Evolutionary conservation across 2,888 invertebrate species (phyloP).

Genomic region (Agelastica alni): DNA sequence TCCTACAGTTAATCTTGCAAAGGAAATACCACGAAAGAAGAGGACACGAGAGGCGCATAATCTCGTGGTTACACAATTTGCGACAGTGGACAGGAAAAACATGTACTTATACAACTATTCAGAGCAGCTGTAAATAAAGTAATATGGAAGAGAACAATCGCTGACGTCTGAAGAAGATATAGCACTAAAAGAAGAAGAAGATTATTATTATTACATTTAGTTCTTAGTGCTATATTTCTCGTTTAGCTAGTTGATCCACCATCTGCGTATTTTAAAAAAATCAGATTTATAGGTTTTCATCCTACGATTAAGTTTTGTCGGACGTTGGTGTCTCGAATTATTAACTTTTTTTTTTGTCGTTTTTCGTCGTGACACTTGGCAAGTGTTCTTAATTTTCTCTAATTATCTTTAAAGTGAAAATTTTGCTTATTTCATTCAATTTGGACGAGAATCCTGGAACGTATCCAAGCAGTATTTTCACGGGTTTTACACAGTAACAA

Average conservation of each 20-base stretch:
- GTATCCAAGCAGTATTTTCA: slow-evolving; percentile 8
- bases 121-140: neutral
- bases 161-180: neutral
- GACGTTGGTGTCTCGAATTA: neutral
- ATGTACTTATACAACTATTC: too few relatives aligned
- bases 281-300: too few relatives aligned
- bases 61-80: too few relatives aligned
- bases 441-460: slow-evolving; percentile 5
- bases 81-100: too few relatives aligned
- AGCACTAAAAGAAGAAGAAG: neutral
- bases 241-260: too few relatives aligned
- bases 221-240: too few relatives aligned
- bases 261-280: too few relatives aligned
- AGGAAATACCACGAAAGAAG: too few relatives aligned
- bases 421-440: slow-evolving; percentile 8
- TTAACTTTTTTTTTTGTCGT: slow-evolving; percentile 4
- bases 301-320: too few relatives aligned
- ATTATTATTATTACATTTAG: too few relatives aligned
- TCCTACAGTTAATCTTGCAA: too few relatives aligned
- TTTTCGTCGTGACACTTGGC: slow-evolving; percentile 12
- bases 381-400: slow-evolving; percentile 3
- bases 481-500: slow-evolving; percentile 6
- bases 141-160: neutral
- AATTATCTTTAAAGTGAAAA: slow-evolving; percentile 12
- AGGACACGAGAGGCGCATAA: too few relatives aligned